phyloP scores from a whole-genome alignment of 2,888 invertebrate species.

The Mycalesis mineus region DNA sequence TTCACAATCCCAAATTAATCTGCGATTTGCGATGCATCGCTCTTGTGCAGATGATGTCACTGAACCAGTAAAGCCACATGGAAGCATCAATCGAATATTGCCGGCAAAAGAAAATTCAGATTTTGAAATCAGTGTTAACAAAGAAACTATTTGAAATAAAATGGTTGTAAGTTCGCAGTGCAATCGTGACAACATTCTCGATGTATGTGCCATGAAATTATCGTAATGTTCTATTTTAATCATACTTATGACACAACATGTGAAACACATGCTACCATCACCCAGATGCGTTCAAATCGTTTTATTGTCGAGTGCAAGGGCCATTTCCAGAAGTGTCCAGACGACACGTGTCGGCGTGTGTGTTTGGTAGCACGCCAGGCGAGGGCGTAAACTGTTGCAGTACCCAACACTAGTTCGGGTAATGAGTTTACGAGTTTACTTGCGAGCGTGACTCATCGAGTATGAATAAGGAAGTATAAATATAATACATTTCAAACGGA shows the following conservation, averaged over 20 bases:
- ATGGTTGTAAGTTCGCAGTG: not conserved
- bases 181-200: not conserved
- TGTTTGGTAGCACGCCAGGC: conserved; percentile 12
- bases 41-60: no score
- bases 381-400: conserved; percentile 1
- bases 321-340: conserved; percentile 17
- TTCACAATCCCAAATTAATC: no score
- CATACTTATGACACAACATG: not conserved
- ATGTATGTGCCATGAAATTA: not conserved
- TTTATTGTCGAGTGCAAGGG: not conserved
- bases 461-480: not conserved
- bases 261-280: not conserved
- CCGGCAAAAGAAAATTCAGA: no score
- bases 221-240: not conserved
- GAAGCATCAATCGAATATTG: no score
- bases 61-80: no score
- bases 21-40: no score
- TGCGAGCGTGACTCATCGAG: not conserved
- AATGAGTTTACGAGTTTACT: not conserved
- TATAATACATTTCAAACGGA: not conserved
- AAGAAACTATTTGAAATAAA: not conserved
- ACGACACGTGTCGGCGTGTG: not conserved
- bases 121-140: no score
- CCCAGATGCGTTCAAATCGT: not conserved
- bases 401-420: not conserved